Conservation (phyloP, 2,113 vertebrate genomes). For the Romanogobio albipinnatus region DNA sequence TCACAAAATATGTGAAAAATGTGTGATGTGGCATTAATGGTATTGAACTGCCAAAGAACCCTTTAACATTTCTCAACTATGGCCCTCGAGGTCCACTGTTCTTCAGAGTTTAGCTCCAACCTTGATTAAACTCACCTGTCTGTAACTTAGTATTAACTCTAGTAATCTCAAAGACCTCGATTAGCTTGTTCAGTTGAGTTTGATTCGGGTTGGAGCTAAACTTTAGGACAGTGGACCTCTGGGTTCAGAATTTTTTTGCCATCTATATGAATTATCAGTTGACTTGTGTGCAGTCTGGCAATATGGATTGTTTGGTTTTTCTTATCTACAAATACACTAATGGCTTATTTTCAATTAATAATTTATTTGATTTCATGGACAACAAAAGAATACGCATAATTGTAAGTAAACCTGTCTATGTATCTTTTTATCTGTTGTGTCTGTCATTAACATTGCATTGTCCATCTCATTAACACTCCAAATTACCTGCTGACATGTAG, state of each 20-base stretch:
- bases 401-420: slow-evolving; percentile 79
- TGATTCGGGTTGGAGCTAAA: background rate
- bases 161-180: background rate
- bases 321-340: slow-evolving; percentile 79
- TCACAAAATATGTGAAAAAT: background rate
- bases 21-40: background rate
- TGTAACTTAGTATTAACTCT: background rate
- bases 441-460: slow-evolving; percentile 61
- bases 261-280: background rate
- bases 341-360: slow-evolving; percentile 84
- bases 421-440: slow-evolving; percentile 68
- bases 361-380: slow-evolving; percentile 82
- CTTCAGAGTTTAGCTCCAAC: background rate
- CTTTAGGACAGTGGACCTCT: background rate
- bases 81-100: background rate
- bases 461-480: slow-evolving; percentile 43
- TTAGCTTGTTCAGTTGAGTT: background rate
- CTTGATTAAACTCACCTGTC: background rate
- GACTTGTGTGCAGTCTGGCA: slow-evolving; percentile 44
- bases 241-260: background rate
- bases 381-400: slow-evolving; percentile 77
- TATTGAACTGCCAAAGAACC: background rate
- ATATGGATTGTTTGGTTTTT: slow-evolving; percentile 72
- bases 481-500: background rate
- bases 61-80: background rate